Conservation (phyloP, 1,140 invertebrate genomes). For the Medauroidea extradentata region DNA sequence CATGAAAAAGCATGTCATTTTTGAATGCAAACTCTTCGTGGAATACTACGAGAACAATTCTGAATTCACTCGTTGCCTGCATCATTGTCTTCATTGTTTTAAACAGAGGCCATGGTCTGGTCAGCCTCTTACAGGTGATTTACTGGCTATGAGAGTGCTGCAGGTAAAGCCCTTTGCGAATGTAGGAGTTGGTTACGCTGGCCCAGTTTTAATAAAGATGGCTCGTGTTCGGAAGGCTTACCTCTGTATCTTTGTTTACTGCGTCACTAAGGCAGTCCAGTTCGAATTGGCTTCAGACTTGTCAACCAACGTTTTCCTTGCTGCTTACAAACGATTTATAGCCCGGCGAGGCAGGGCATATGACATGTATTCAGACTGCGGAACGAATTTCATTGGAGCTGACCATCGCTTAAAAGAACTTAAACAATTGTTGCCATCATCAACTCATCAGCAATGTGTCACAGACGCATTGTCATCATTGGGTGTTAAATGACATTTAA, state of each 20-base stretch:
- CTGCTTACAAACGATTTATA: too few relatives aligned
- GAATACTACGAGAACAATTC: not conserved
- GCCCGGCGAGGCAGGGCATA: too few relatives aligned
- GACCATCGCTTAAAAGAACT: too few relatives aligned
- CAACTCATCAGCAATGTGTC: too few relatives aligned
- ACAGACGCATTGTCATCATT: too few relatives aligned
- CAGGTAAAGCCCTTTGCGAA: not conserved
- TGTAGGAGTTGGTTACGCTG: constrained; percentile 31
- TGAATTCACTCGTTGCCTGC: not conserved
- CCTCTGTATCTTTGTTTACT: constrained; percentile 23
- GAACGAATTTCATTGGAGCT: too few relatives aligned
- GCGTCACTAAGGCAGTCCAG: constrained; percentile 27
- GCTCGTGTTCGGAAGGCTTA: constrained; percentile 21
- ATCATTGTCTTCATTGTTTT: not conserved
- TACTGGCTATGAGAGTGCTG: not conserved
- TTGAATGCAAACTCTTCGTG: too few relatives aligned
- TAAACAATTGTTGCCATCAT: too few relatives aligned
- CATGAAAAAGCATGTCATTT: too few relatives aligned
- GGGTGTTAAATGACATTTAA: too few relatives aligned
- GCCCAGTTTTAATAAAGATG: constrained; percentile 29
- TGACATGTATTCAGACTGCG: too few relatives aligned
- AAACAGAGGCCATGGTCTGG: not conserved
- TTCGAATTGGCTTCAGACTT: constrained; percentile 30
- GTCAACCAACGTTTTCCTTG: constrained; percentile 22
- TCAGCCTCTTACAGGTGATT: not conserved